Conservation (phyloP, 2,888 invertebrate genomes). For the Stenolophus ochropezus region DNA sequence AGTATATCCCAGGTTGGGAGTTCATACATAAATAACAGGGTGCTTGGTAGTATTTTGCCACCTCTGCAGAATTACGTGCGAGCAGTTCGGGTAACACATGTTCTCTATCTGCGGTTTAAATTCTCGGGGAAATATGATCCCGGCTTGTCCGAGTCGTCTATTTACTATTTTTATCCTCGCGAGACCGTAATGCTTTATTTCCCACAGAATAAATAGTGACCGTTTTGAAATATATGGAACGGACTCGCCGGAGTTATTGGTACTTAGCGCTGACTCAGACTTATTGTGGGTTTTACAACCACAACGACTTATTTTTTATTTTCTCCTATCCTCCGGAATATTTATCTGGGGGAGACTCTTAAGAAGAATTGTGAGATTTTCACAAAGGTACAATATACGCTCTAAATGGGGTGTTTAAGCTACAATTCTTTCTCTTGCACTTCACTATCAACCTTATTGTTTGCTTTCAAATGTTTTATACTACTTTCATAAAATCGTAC, state of each 20-base stretch:
- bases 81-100: conserved; percentile 20
- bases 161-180: conserved; percentile 18
- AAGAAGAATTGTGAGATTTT: background rate
- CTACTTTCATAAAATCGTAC: too few relatives aligned
- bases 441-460: too few relatives aligned
- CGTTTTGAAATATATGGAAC: conserved; percentile 47
- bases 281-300: conserved; percentile 38
- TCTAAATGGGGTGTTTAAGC: background rate
- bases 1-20: background rate
- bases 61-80: conserved; percentile 2
- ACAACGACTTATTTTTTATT: conserved; percentile 16
- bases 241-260: conserved; percentile 49
- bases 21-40: conserved; percentile 11
- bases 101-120: conserved; percentile 17
- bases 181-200: conserved; percentile 40
- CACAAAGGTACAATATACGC: background rate
- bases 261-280: conserved; percentile 52
- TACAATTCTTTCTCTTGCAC: too few relatives aligned
- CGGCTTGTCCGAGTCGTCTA: conserved; percentile 12
- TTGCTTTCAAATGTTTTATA: too few relatives aligned
- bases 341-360: background rate
- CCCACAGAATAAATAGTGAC: conserved; percentile 47
- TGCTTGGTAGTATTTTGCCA: conserved; percentile 19
- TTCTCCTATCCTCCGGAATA: background rate
- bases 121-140: conserved; percentile 28